A percentile compares a stretch with the other conserved stretches of the same genome.
These are phyloP conservation scores for Entomobrya proxima DNA, from an alignment of 2,888 invertebrate genomes.

Conservation along the genomic window DNA sequence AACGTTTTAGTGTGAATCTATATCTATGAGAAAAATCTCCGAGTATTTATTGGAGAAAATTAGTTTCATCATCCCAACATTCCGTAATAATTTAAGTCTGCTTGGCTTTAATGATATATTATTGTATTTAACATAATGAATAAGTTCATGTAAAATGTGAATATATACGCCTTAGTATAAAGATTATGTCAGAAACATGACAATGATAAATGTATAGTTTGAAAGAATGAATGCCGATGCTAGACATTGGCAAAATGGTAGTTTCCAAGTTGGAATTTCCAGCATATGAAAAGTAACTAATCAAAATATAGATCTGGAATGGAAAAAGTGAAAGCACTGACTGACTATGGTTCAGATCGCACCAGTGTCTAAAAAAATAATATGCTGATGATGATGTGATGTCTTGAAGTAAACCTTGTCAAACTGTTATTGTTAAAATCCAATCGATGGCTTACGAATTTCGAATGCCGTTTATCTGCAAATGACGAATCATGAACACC, in stretches of 20 bases:
- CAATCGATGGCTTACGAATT: slow-evolving; percentile 6
- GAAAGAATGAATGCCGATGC: slow-evolving; percentile 26
- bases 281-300: neutral
- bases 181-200: slow-evolving; percentile 18
- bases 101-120: slow-evolving; percentile 60
- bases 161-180: slow-evolving; percentile 2
- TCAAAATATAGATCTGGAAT: slow-evolving; percentile 32
- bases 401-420: slow-evolving; percentile 14
- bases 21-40: slow-evolving; percentile 11
- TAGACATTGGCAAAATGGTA: slow-evolving; percentile 40
- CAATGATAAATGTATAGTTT: slow-evolving; percentile 26
- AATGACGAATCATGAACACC: slow-evolving; percentile 53
- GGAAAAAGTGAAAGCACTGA: neutral
- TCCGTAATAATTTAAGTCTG: slow-evolving; percentile 62
- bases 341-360: slow-evolving; percentile 6
- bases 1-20: slow-evolving; percentile 6
- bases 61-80: slow-evolving; percentile 47
- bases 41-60: neutral
- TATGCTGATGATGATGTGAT: slow-evolving; percentile 21
- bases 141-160: slow-evolving; percentile 13
- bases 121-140: slow-evolving; percentile 1
- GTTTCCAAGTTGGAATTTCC: neutral
- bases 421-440: neutral
- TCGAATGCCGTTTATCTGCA: slow-evolving; percentile 3
- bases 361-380: slow-evolving; percentile 7